Evolutionary conservation across 2,797 vertebrate genomes (phyloP), one percentile per base, ranked within the genome.

Genomic region (Trichosurus vulpecula): DNA sequence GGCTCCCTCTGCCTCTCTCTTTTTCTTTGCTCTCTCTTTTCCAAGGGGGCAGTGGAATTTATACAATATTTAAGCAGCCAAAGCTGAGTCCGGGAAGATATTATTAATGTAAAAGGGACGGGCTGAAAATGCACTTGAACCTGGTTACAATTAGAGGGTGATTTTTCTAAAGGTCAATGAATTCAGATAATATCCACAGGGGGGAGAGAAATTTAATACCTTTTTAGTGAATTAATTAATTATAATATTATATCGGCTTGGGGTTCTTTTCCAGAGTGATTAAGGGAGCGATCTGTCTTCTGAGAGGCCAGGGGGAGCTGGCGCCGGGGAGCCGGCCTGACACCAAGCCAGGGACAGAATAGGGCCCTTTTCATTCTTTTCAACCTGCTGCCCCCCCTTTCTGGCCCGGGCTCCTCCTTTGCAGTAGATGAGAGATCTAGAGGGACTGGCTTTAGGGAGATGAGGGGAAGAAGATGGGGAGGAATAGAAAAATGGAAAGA

Each of bases 221-320:
- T 99, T 98, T 99, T 99, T 99, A 99, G 99, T 99, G 99, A 99
- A 99, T 99, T 99, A 99, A 99, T 99, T 99, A 99, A 99, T 99
- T 99, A 99, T 99, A 99, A 99, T 99, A 99, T 99, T 99, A 99
- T 99, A 99, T 99, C 99, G 98, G 99, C 99, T 99, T 99, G 99
- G 99, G 99, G 99, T 99, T 99, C 99, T 99, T 99, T 99, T 99
- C 99, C 99, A 99, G 99, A 99, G 99, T 99, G 99, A 99, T 99
- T 99, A 99, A 99, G 99, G 99, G 99, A 99, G 99, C 98, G 98
- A 99, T 99, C 98, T 94, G 98, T 99, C 98, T 99, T 99, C 95
- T 51, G 98, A 97, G 98, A 98, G 98, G 96, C 98, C 16, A 74
- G 98, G 97, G 98, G 98, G 96, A 96, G 94, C 95, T 29, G 74